phyloP scores from a whole-genome alignment of 2,888 invertebrate species.

The Chrysotoxum bicinctum region DNA sequence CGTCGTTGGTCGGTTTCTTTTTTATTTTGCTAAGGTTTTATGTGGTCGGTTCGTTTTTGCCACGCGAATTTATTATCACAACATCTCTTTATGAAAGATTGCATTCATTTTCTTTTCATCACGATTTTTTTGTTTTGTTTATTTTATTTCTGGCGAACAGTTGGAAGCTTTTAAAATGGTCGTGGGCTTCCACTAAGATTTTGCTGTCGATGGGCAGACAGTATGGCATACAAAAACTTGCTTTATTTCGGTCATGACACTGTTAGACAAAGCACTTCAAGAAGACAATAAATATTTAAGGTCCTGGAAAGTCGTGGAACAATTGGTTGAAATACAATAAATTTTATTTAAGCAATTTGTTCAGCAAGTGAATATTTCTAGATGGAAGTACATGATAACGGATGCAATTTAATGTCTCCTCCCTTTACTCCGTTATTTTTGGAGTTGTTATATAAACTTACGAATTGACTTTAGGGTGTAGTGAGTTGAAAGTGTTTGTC shows the following conservation, averaged over 20 bases:
- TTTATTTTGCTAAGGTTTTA: neutral
- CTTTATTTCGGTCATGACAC: slow-evolving; percentile 24
- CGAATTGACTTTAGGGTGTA: too few species aligned
- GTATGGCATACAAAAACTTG: neutral
- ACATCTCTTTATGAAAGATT: slow-evolving; percentile 29
- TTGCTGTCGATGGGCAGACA: slow-evolving; percentile 36
- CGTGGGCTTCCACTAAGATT: slow-evolving; percentile 11
- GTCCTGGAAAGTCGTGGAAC: neutral
- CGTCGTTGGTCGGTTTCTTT: slow-evolving; percentile 20
- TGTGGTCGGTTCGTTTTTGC: slow-evolving; percentile 10
- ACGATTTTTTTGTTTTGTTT: neutral
- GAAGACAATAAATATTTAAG: too few species aligned
- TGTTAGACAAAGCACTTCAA: neutral
- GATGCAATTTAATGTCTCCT: too few species aligned
- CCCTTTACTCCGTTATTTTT: too few species aligned
- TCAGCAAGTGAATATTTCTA: too few species aligned
- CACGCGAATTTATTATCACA: slow-evolving; percentile 24
- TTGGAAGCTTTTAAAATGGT: slow-evolving; percentile 32
- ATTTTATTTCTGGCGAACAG: neutral
- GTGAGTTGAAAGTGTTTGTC: too few species aligned
- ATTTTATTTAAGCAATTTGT: neutral
- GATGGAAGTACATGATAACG: too few species aligned
- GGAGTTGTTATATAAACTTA: too few species aligned
- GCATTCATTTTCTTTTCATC: slow-evolving; percentile 32
- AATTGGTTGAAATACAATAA: neutral